Base-by-base conservation (phyloP, 2,888 invertebrate genomes). In the Erebia aethiops region DNA sequence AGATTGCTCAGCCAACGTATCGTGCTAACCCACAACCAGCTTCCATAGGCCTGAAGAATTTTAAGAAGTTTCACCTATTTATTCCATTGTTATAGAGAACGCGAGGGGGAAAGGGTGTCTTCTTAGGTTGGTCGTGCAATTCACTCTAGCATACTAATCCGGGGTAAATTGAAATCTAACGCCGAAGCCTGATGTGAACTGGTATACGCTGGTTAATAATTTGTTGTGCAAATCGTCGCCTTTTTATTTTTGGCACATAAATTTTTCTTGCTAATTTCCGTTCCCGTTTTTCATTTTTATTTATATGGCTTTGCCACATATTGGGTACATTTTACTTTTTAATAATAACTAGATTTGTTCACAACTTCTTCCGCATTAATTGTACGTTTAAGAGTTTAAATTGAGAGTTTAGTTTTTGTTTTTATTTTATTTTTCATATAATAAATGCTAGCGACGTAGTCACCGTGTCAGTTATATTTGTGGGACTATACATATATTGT, bases 121-220 rank as follows among this genome's bases (percentile, higher is more conserved):
- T 51, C 18, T 70, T 67, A 70, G 46, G 41, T 21, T 64, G 72
- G 72, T 54, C 56, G 63, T 65, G 67, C 54, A 64, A 60, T 65
- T 64, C 46, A 11, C 67, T 67, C 70, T 58, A 63, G 57, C 67
- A 67, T 54, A 79, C 81, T 81, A 83, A 85, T 84, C 83, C 81
- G 76, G 70, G 82, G 70, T 82, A 84, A 85, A 86, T 84, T 84
- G 83, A 84, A 84, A 83, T 80, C 80, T 81, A 80, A 81, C 79
- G 79, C 79, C 75, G 74, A 79, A 79, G 78, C 77, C 79, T 76
- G 77, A 75, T 75, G 77, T 76, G 77, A 79, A 77, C 74, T 78
- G 73, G 35, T 41, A 64, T 54, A 41, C 70, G 72, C 73, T 77
- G 67, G 69, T 71, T 73, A 71, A 75, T 74, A 74, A 74, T 76